Conservation (phyloP, 2,797 vertebrate species). For the Rhinophrynus dorsalis region DNA sequence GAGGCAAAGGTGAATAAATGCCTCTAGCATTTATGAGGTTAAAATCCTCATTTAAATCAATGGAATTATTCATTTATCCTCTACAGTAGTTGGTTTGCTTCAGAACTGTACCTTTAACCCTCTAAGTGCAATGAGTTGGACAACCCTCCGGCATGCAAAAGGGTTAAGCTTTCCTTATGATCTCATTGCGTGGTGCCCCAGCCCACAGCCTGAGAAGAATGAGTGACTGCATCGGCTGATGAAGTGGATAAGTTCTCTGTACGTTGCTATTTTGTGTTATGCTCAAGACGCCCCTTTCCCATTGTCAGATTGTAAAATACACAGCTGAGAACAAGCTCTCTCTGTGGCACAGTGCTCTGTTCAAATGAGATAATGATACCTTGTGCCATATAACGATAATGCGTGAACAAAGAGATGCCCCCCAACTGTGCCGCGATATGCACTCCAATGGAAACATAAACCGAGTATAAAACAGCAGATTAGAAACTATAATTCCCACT, state of each 20-base stretch:
- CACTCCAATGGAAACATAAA: slow-evolving; percentile 18
- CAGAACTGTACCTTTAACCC: too few species aligned
- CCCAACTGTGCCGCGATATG: slow-evolving; percentile 10
- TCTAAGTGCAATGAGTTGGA: too few species aligned
- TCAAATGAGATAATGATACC: slow-evolving; percentile 44
- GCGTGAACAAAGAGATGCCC: slow-evolving; percentile 15
- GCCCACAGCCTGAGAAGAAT: background rate
- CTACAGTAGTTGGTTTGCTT: too few species aligned
- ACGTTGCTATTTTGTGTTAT: slow-evolving; percentile 26
- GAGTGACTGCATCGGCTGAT: background rate
- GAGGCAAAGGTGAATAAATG: too few species aligned
- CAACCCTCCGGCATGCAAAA: too few species aligned
- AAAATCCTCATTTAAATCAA: too few species aligned
- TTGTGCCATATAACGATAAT: slow-evolving; percentile 35
- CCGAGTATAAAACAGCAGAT: slow-evolving; percentile 12
- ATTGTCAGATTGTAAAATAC: slow-evolving; percentile 10
- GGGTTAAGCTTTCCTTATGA: background rate
- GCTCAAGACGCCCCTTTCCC: slow-evolving; percentile 1
- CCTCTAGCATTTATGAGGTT: too few species aligned
- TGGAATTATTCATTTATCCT: too few species aligned
- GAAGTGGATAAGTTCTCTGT: background rate
- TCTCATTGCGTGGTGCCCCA: background rate
- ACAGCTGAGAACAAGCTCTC: slow-evolving; percentile 13
- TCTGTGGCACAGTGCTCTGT: background rate
- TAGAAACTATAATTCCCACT: slow-evolving; percentile 22